phyloP scores from a whole-genome alignment of 2,113 vertebrate genomes.

The Oryctolagus cuniculus region mOryCun1.1 NC_091434.1:89125501-89126000 shows the following conservation, averaged over 20 bases:
- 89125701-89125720: background rate
- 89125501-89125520: too few species aligned
- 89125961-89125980: background rate
- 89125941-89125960: background rate
- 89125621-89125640: slow-evolving; percentile 10
- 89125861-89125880: background rate
- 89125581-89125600: background rate
- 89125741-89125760: slow-evolving; percentile 20
- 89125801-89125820: background rate
- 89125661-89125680: background rate
- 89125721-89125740: background rate
- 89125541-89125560: too few species aligned
- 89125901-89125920: background rate
- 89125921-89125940: background rate
- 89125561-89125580: too few species aligned
- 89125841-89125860: background rate
- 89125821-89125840: background rate
- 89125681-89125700: background rate
- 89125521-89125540: too few species aligned
- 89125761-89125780: background rate
- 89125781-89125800: background rate
- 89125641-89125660: background rate
- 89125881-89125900: background rate
- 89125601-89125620: slow-evolving; percentile 3
- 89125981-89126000: slow-evolving; percentile 28